Evolutionary conservation across 2,113 vertebrate species (phyloP).

Genomic region (Phalacrocorax pelagicus): DNA sequence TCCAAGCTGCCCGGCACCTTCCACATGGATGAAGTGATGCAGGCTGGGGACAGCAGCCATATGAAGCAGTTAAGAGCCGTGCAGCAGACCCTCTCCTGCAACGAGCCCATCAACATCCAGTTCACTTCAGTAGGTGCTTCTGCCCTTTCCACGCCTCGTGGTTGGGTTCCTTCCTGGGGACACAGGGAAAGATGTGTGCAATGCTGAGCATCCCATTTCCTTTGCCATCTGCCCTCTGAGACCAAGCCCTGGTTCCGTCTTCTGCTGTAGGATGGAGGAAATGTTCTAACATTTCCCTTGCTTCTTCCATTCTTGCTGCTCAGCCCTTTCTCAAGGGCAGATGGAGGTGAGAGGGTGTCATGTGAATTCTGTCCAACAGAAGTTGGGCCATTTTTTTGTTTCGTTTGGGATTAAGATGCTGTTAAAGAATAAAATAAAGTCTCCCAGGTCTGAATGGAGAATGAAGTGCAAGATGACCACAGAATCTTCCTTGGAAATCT

Average conservation of each 20-base stretch:
- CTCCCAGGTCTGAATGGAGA: not conserved
- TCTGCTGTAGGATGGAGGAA: not conserved
- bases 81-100: slow-evolving; percentile 78
- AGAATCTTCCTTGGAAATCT: not conserved
- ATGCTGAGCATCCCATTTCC: not conserved
- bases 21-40: slow-evolving; percentile 83
- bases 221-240: not conserved
- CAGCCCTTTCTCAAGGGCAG: not conserved
- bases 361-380: not conserved
- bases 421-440: not conserved
- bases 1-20: slow-evolving; percentile 82
- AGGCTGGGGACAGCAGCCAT: slow-evolving; percentile 77
- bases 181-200: accelerated
- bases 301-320: not conserved
- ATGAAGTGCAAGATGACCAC: not conserved
- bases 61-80: slow-evolving; percentile 73
- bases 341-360: not conserved
- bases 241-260: not conserved
- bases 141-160: not conserved
- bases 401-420: not conserved
- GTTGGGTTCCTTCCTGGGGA: not conserved
- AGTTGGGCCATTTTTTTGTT: not conserved
- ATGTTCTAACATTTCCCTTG: not conserved
- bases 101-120: slow-evolving; percentile 92
- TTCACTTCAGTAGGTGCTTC: slow-evolving; percentile 89